Conservation (phyloP, 2,113 vertebrate genomes). For the Phylloscopus trochilus region DNA sequence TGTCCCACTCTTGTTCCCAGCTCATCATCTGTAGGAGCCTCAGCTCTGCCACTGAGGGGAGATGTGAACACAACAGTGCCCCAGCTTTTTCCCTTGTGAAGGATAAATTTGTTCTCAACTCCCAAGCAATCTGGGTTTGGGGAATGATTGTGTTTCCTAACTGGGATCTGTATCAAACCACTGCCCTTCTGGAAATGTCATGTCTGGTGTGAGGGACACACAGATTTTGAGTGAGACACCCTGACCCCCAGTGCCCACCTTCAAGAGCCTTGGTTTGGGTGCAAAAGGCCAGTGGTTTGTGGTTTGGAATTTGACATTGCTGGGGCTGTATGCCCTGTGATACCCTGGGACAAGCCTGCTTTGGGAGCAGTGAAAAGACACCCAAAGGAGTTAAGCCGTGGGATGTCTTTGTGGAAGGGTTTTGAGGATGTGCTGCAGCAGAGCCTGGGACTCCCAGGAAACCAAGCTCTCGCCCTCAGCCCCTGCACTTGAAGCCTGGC, state of each 20-base stretch:
- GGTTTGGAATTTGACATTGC: neutral
- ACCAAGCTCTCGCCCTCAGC: fast-evolving
- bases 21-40: neutral
- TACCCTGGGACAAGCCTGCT: neutral
- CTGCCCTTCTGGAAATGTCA: fast-evolving
- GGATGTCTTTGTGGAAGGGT: neutral
- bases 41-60: neutral
- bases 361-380: neutral
- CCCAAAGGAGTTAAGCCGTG: neutral
- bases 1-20: neutral
- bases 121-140: neutral
- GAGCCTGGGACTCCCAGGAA: neutral
- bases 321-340: neutral
- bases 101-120: neutral
- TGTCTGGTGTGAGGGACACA: neutral
- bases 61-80: neutral
- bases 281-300: neutral
- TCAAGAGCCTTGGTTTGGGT: neutral
- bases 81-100: neutral
- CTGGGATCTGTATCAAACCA: fast-evolving
- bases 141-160: neutral
- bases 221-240: neutral
- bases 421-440: neutral
- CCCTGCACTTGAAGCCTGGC: neutral
- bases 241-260: fast-evolving